Conservation (phyloP, 2,113 vertebrate genomes). For the Mesembrinibis cayennensis region DNA sequence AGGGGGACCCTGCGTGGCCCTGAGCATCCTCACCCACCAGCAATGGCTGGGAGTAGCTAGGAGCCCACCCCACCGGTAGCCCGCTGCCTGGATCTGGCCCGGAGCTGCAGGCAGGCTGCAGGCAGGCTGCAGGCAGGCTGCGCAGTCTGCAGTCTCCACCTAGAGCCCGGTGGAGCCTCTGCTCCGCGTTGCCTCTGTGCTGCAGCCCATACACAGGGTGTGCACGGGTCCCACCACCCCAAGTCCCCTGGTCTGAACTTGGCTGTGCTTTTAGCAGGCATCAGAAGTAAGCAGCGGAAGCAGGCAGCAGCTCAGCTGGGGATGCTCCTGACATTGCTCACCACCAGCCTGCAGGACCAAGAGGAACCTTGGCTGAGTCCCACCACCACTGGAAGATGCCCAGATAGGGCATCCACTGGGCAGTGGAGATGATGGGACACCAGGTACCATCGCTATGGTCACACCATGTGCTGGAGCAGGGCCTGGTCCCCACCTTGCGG, state of each 20-base stretch:
- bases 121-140: not conserved
- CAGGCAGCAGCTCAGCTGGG: not conserved
- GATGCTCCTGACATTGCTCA: not conserved
- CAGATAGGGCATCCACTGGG: not conserved
- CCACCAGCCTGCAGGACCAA: not conserved
- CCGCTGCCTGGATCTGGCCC: not conserved
- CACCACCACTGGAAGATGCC: not conserved
- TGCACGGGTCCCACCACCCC: fast-evolving
- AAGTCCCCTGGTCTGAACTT: not conserved
- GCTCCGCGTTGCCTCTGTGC: fast-evolving
- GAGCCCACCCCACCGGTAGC: not conserved
- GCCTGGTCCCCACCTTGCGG: not conserved
- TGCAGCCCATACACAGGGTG: not conserved
- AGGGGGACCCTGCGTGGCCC: not conserved
- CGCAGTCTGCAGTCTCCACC: conserved; percentile 56
- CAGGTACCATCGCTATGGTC: not conserved
- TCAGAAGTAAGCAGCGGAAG: not conserved
- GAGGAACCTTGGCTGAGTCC: not conserved
- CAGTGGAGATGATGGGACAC: not conserved
- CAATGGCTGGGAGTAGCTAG: not conserved
- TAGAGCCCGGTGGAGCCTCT: conserved; percentile 32
- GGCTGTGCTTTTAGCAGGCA: not conserved
- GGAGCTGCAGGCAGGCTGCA: not conserved
- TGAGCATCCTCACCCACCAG: not conserved
- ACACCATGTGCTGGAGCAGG: fast-evolving